Conservation (phyloP, 1,140 invertebrate species). For the Lepidotrigona ventralis region DNA sequence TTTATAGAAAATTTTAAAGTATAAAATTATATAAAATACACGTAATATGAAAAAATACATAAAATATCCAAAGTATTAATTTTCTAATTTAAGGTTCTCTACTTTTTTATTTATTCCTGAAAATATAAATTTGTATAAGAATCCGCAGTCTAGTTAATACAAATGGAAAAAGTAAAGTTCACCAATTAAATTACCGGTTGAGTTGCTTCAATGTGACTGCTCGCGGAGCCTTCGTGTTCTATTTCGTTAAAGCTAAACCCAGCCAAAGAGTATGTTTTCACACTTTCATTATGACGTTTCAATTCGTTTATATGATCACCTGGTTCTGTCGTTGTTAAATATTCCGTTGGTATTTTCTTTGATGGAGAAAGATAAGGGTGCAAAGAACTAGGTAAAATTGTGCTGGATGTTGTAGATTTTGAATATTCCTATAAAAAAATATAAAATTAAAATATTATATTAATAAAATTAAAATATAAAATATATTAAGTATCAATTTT, state of each 20-base stretch:
- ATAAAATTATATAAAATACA: too few relatives aligned
- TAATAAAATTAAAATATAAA: too few relatives aligned
- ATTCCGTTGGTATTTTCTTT: conserved; percentile 89
- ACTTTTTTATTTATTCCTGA: too few relatives aligned
- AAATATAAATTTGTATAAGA: too few relatives aligned
- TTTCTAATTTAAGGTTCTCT: too few relatives aligned
- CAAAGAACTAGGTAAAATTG: conserved; percentile 67
- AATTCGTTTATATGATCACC: conserved; percentile 56
- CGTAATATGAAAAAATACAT: too few relatives aligned
- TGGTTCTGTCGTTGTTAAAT: conserved; percentile 84
- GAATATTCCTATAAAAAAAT: conserved; percentile 75
- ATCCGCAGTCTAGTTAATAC: too few relatives aligned
- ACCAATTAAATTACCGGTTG: conserved; percentile 36
- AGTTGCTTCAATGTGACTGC: conserved; percentile 63
- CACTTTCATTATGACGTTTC: conserved; percentile 52
- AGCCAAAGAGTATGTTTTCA: conserved; percentile 52
- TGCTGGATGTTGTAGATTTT: conserved; percentile 67
- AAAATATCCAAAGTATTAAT: too few relatives aligned
- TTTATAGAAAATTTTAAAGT: too few relatives aligned
- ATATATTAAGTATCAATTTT: not conserved
- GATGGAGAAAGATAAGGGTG: conserved; percentile 82
- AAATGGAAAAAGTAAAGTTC: not conserved
- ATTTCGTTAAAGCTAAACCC: conserved; percentile 69
- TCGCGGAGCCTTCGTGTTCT: conserved; percentile 82
- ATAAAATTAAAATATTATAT: too few relatives aligned